Conservation (phyloP, 2,113 vertebrate species). For the Psephotus haematonotus region DNA sequence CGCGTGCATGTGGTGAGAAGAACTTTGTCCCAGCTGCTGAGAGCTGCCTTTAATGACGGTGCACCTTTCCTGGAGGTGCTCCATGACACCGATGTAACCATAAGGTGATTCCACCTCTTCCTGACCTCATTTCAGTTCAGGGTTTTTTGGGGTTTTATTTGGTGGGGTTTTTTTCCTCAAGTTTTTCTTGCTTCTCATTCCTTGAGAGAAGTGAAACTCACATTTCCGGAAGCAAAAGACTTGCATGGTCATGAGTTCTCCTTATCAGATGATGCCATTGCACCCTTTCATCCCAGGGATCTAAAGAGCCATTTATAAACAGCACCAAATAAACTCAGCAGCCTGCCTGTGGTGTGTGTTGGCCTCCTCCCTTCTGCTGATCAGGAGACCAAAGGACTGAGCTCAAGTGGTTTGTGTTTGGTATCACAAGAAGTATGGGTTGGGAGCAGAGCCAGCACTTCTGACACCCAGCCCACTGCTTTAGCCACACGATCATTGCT, state of each 20-base stretch:
- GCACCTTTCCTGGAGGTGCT: neutral
- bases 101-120: neutral
- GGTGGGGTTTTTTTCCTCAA: neutral
- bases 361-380: neutral
- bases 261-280: conserved; percentile 19
- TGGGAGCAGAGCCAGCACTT: neutral
- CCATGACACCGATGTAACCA: accelerated
- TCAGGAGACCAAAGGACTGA: neutral
- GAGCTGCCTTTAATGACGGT: neutral
- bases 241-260: neutral
- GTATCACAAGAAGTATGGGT: neutral
- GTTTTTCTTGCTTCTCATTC: neutral
- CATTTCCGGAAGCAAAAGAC: conserved; percentile 9
- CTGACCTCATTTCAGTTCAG: neutral
- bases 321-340: neutral
- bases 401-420: neutral
- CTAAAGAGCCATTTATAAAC: neutral
- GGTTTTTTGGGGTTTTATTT: no score
- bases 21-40: neutral
- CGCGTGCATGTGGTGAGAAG: neutral
- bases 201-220: conserved; percentile 25
- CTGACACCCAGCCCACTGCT: neutral
- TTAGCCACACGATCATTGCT: neutral
- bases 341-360: neutral
- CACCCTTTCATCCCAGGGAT: neutral